A percentile compares a stretch with the other conserved stretches of the same genome.
Evolutionary conservation across 2,113 vertebrate species (phyloP).

Genomic region (Meriones unguiculatus): DNA sequence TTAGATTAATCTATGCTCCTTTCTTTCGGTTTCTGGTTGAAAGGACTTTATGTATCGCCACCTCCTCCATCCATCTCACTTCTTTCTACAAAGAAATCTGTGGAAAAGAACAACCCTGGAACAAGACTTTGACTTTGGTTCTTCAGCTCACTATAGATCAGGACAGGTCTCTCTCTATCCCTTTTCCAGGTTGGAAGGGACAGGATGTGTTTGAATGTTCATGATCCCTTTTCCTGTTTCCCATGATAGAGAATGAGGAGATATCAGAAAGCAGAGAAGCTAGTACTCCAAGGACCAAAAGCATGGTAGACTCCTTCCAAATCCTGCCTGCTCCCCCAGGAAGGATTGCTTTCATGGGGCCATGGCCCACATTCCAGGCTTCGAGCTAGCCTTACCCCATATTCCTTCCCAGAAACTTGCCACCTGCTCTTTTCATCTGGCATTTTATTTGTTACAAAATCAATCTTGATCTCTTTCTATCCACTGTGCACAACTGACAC

Average conservation of each 20-base stretch:
- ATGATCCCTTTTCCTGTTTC: not conserved
- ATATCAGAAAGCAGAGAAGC: not conserved
- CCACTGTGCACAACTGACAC: not conserved
- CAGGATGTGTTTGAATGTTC: not conserved
- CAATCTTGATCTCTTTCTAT: not conserved
- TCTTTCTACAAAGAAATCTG: not conserved
- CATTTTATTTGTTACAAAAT: not conserved
- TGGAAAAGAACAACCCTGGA: not conserved
- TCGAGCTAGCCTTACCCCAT: not conserved
- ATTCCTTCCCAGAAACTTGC: not conserved
- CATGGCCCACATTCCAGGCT: fast-evolving
- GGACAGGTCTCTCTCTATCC: not conserved
- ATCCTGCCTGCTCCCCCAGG: not conserved
- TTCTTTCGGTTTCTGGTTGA: not conserved
- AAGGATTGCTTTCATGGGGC: too few species aligned
- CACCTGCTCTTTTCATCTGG: not conserved
- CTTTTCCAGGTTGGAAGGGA: not conserved
- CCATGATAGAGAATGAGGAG: not conserved
- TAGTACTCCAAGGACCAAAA: not conserved
- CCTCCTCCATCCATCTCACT: not conserved
- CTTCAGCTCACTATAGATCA: not conserved
- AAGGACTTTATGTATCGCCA: not conserved
- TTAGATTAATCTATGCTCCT: not conserved
- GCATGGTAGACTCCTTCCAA: not conserved
- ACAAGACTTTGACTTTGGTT: not conserved